Conservation (phyloP, 2,113 vertebrate species). For the Origma solitaria region DNA sequence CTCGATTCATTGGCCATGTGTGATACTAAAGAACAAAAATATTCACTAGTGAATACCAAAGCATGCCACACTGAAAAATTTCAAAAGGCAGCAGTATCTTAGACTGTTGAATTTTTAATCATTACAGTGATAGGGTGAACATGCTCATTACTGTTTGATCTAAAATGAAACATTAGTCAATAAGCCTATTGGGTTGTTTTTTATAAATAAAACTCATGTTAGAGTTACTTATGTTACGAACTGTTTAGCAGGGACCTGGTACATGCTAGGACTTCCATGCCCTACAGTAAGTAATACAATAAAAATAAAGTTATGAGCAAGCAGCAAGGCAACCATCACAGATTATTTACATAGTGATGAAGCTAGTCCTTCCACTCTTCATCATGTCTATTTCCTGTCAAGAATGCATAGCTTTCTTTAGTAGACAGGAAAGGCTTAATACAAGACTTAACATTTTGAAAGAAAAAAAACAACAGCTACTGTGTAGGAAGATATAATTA, state of each 20-base stretch:
- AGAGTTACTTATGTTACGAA: background rate
- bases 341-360: background rate
- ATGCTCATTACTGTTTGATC: background rate
- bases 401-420: background rate
- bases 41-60: background rate
- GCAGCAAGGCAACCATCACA: background rate
- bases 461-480: fast-evolving
- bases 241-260: background rate
- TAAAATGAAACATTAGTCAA: background rate
- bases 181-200: background rate
- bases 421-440: background rate
- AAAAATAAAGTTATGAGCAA: background rate
- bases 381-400: background rate
- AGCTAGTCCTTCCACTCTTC: background rate
- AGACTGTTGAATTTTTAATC: background rate
- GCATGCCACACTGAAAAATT: background rate
- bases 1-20: conserved; percentile 87
- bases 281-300: background rate
- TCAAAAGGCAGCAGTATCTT: background rate
- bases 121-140: background rate
- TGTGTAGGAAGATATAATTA: background rate
- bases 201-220: background rate
- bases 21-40: background rate
- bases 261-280: background rate
- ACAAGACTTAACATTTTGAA: background rate